These are phyloP conservation scores for Dissostichus mawsoni DNA, from an alignment of 2,113 vertebrate genomes.

Conservation along the genomic window DNA sequence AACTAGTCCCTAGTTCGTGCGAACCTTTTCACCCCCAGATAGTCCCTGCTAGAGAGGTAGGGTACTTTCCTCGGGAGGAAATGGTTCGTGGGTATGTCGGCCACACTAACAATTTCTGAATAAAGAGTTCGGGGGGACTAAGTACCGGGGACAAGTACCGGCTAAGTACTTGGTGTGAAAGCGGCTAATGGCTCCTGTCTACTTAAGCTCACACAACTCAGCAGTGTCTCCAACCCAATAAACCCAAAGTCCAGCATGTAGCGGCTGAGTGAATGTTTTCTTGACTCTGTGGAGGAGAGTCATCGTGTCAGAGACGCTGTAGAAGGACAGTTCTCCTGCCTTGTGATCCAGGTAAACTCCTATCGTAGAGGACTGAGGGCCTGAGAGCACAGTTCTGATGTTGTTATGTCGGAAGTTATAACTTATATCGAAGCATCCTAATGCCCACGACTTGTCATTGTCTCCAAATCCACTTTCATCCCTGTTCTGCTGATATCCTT, in stretches of 20 bases:
- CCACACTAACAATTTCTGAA: too few species aligned
- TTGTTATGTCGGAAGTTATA: constrained; percentile 23
- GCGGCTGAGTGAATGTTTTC: too few species aligned
- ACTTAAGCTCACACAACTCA: constrained; percentile 17
- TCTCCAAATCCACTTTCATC: constrained; percentile 1
- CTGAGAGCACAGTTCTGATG: constrained; percentile 1
- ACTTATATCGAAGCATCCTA: constrained; percentile 15
- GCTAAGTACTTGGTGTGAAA: too few species aligned
- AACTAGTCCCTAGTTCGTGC: too few species aligned
- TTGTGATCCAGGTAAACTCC: constrained; percentile 25
- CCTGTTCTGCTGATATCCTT: neutral
- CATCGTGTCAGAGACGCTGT: neutral
- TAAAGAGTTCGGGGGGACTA: too few species aligned
- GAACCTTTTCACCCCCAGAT: too few species aligned
- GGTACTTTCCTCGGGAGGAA: too few species aligned
- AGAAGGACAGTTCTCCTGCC: neutral
- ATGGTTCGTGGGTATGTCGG: too few species aligned
- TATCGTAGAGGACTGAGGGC: neutral
- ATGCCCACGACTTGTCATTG: constrained; percentile 1
- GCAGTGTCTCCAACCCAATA: constrained; percentile 23
- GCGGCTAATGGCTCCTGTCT: neutral
- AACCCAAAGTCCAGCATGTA: neutral
- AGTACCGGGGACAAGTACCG: too few species aligned
- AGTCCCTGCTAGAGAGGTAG: too few species aligned
- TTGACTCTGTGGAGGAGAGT: too few species aligned